These are phyloP conservation scores for Chrysemys picta DNA, from an alignment of 2,113 vertebrate genomes.

Conservation along the genomic window DNA sequence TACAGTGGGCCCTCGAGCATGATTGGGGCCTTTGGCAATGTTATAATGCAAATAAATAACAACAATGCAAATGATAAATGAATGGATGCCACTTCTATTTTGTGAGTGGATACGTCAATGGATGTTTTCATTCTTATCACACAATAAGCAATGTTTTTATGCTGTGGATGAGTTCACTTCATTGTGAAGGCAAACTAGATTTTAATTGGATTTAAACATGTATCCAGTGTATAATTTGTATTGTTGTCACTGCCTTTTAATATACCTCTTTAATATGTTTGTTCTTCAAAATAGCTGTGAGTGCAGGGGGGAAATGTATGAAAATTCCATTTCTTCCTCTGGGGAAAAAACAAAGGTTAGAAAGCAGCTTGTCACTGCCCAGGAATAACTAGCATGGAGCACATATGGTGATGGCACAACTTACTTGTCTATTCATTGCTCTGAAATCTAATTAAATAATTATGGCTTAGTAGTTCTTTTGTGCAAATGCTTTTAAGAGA, in stretches of 20 bases:
- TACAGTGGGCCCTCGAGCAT: neutral
- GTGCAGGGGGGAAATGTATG: neutral
- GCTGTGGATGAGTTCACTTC: neutral
- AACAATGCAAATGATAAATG: neutral
- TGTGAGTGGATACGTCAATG: neutral
- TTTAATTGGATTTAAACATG: neutral
- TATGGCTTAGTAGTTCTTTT: neutral
- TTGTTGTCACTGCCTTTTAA: neutral
- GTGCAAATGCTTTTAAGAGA: neutral
- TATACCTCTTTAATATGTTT: neutral
- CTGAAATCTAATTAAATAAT: neutral
- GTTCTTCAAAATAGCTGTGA: neutral
- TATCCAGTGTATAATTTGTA: neutral
- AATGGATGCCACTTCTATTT: neutral
- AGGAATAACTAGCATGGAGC: neutral
- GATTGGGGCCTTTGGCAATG: neutral
- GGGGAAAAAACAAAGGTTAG: neutral
- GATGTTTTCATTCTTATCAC: neutral
- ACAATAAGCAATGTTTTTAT: neutral
- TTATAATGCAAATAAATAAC: neutral
- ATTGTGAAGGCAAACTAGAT: neutral
- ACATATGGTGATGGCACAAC: fast-evolving
- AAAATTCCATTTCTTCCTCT: neutral
- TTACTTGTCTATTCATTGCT: fast-evolving
- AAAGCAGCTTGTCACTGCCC: neutral